These are phyloP conservation scores for Pachyseris speciosa DNA, from an alignment of 64 coral and sea anemone species.

Conservation along the genomic window DNA sequence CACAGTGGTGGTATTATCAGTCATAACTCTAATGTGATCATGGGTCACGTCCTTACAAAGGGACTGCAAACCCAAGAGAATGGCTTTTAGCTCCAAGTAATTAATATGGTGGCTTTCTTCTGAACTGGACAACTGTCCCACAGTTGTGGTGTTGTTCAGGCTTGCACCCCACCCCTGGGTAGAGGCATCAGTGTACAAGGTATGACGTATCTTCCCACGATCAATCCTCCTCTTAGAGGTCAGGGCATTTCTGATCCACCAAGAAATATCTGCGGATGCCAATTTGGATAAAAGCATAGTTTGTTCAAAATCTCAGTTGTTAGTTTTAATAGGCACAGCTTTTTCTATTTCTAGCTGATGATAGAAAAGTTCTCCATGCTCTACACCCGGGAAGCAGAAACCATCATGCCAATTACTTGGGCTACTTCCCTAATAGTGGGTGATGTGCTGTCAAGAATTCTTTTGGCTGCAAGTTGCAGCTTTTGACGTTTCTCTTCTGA, in stretches of 20 bases:
- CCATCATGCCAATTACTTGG: conserved; percentile 11
- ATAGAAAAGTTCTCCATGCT: conserved; percentile 14
- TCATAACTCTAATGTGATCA: conserved; percentile 70
- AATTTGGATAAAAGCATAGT: conserved; percentile 4
- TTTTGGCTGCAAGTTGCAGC: conserved; percentile 8
- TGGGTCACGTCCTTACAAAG: not conserved
- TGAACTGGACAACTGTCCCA: conserved; percentile 29
- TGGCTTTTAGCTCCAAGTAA: conserved; percentile 66
- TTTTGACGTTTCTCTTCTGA: conserved; percentile 8
- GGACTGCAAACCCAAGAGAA: conserved; percentile 32
- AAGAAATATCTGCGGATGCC: conserved; percentile 27
- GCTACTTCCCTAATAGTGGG: conserved; percentile 33
- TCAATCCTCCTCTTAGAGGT: conserved; percentile 38
- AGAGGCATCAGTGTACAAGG: conserved; percentile 51
- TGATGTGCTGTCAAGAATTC: conserved; percentile 25
- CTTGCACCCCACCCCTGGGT: conserved; percentile 57
- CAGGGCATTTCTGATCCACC: conserved; percentile 41
- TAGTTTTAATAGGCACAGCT: conserved; percentile 2
- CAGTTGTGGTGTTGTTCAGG: not conserved
- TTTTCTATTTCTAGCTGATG: conserved; percentile 33
- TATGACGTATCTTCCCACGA: conserved; percentile 2
- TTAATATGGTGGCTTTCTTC: conserved; percentile 61
- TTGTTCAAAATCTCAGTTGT: conserved; percentile 44
- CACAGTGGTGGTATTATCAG: conserved; percentile 64
- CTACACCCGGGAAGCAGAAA: conserved; percentile 32